Conservation (phyloP, 1,140 invertebrate genomes). For the Drosophila tsacasi region DNA sequence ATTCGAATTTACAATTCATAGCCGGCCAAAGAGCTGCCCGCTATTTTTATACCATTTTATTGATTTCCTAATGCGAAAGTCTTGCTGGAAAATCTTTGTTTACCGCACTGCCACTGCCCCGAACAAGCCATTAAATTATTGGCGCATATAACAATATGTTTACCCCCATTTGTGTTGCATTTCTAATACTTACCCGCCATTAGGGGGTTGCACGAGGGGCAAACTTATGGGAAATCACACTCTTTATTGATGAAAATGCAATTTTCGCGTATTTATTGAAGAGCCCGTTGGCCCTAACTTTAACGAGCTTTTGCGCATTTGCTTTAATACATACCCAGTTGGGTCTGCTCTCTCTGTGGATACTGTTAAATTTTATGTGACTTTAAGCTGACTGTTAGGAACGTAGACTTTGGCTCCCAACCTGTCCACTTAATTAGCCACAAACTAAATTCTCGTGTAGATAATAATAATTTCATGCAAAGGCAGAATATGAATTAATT, state of each 20-base stretch:
- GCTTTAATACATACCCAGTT: slow-evolving; percentile 1
- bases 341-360: too few relatives aligned
- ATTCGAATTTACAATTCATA: slow-evolving; percentile 74
- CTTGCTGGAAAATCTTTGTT: slow-evolving; percentile 66
- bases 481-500: slow-evolving; percentile 8
- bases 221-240: slow-evolving; percentile 28
- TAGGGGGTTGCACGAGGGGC: not conserved
- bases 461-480: slow-evolving; percentile 25
- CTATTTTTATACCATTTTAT: slow-evolving; percentile 74
- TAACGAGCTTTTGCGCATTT: slow-evolving; percentile 36
- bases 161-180: slow-evolving; percentile 51
- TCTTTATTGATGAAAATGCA: slow-evolving; percentile 24
- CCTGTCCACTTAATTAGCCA: slow-evolving; percentile 1
- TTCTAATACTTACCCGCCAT: slow-evolving; percentile 30
- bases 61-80: slow-evolving; percentile 67
- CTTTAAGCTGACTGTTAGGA: not conserved
- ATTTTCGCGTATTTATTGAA: slow-evolving; percentile 14
- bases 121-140: slow-evolving; percentile 43
- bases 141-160: slow-evolving; percentile 47
- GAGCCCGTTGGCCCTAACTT: slow-evolving; percentile 11
- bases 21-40: slow-evolving; percentile 62
- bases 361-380: not conserved
- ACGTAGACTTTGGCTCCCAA: not conserved
- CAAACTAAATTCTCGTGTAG: not conserved
- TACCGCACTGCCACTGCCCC: slow-evolving; percentile 49